Percentiles rank a stretch among this genome's conserved stretches.
Evolutionary conservation across 2,113 vertebrate genomes (phyloP).

Genomic region (Galbula dea): DNA sequence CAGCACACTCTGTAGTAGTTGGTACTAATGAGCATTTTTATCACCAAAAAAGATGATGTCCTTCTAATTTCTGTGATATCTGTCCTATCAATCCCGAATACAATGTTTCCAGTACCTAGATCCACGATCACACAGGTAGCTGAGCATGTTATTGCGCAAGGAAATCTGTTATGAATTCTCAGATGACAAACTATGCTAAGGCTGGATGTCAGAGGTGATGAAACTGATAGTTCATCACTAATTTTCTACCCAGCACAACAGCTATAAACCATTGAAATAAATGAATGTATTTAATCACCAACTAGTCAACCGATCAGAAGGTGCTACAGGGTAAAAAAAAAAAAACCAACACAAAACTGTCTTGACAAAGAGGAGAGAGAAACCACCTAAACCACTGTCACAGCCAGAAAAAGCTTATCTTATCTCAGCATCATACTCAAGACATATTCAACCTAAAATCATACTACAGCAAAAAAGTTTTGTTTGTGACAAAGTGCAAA

Average conservation of each 20-base stretch:
- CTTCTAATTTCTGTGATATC: conserved; percentile 32
- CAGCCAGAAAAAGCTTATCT: background rate
- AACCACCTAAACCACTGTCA: conserved; percentile 49
- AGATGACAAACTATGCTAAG: conserved; percentile 68
- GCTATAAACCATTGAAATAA: conserved; percentile 78
- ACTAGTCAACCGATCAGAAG: conserved; percentile 70
- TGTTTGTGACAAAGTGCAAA: background rate
- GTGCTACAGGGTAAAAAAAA: conserved; percentile 22
- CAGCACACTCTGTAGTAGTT: background rate
- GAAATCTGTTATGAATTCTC: conserved; percentile 62
- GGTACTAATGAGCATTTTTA: background rate
- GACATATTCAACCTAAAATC: background rate
- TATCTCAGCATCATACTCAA: background rate
- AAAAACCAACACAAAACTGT: too few species aligned
- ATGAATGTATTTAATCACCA: conserved; percentile 76
- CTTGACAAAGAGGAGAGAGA: conserved; percentile 52
- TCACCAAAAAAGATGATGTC: background rate
- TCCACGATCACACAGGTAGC: conserved; percentile 69
- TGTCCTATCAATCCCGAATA: conserved; percentile 25
- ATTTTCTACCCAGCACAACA: conserved; percentile 73
- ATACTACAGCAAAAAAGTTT: background rate
- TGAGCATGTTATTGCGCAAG: conserved; percentile 66
- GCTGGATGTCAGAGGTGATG: conserved; percentile 70
- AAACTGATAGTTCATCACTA: conserved; percentile 81
- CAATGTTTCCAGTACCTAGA: background rate